Base-by-base conservation (phyloP, 1,140 invertebrate species). In the Leptinotarsa undecemlineata region DNA sequence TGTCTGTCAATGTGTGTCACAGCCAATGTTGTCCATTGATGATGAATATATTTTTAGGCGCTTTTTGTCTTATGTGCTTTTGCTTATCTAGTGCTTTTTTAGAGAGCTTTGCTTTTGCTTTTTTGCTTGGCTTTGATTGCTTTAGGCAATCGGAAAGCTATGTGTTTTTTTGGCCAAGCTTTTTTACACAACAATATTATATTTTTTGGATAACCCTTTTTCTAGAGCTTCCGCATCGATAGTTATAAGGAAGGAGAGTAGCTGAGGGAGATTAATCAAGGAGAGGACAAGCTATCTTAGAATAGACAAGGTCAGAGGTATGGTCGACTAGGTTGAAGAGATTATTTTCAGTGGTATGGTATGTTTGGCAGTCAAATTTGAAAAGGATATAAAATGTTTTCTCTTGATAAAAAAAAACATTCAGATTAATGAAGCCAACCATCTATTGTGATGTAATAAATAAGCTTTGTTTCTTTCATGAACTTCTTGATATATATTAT, bases 161-260 rank as follows among this genome's bases (percentile, higher is more conserved):
- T 76, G 64, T 74, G 51, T 57, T 57, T 57, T 57, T 78, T 75
- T 82, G 74, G 80, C 78, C 70, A 77, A 76, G 78, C 73, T 79
- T 75, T 75, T 73, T 78, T 79, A 74, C 63, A 78, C 74, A 70
- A 75, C 61, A 61, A 77, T 77, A 48, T 77, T 73, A 73, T 74
- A 76, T 78, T 79, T 81, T 42, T 82, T 82, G 82, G 82, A 82
- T 82, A 82, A 82, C 82, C 82, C 82, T 82, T 81, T 68, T 81
- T 82, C 81, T 82, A 81, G 79, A 82, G 82, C 82, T 82, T 81
- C 78, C 81, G 79, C 81, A 82, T 77, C 42, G 57, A 75, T 80
- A 76, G 74, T 48, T 76, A 73, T 77, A 77, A 78, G 75, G 71
- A 74, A 60, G 76, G 47, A 57, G 63, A 63, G 76, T 66, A 51